These are phyloP conservation scores for Sesamia nonagrioides DNA, from an alignment of 1,140 invertebrate genomes.

Conservation along the genomic window DNA sequence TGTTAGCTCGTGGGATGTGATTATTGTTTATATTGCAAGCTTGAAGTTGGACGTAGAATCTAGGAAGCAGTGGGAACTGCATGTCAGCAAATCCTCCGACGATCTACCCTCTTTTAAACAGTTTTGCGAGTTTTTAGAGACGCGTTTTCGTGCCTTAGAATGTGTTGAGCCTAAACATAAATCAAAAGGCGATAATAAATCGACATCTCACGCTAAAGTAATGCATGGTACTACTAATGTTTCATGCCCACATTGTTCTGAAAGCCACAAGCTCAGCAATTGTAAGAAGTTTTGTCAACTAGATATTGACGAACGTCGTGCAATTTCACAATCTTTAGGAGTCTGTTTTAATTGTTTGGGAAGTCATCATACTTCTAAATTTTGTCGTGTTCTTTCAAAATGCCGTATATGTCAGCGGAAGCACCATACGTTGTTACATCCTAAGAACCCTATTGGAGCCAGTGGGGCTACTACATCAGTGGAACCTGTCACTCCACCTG, in stretches of 20 bases:
- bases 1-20: background rate
- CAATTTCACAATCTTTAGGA: background rate
- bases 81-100: too few species aligned
- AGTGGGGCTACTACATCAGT: background rate
- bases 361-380: background rate
- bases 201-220: constrained; percentile 13
- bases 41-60: constrained; percentile 8
- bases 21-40: background rate
- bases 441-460: background rate
- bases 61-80: background rate
- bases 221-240: background rate
- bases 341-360: constrained; percentile 39
- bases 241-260: constrained; percentile 23
- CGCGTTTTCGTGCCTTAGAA: constrained; percentile 34
- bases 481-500: background rate
- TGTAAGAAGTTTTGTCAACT: constrained; percentile 31
- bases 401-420: constrained; percentile 2
- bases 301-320: constrained; percentile 8
- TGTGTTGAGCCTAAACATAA: constrained; percentile 9
- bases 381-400: background rate
- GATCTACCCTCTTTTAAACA: background rate
- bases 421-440: constrained; percentile 8
- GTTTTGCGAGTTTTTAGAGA: constrained; percentile 35
- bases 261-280: background rate
- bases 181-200: background rate